phyloP scores from a whole-genome alignment of 1,140 invertebrate species.

The Nebria ingens region DNA sequence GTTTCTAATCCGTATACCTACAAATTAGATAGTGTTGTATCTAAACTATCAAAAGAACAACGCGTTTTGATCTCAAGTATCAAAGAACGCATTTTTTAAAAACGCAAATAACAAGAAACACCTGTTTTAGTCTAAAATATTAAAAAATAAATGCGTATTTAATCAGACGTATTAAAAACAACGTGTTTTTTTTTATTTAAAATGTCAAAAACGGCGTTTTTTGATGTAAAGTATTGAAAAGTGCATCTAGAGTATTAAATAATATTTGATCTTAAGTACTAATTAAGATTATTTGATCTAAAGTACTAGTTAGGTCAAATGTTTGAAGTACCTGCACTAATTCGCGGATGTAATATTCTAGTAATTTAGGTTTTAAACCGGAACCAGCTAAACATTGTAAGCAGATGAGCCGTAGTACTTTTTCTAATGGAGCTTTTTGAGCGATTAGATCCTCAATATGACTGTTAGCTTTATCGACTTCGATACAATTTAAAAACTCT shows the following conservation, averaged over 20 bases:
- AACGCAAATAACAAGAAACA: too few species aligned
- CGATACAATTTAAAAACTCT: conserved; percentile 83
- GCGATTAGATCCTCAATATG: conserved; percentile 90
- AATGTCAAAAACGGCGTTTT: too few species aligned
- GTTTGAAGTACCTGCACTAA: conserved; percentile 51
- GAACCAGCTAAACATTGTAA: conserved; percentile 79
- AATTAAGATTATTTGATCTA: neutral
- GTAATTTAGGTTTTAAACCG: conserved; percentile 78
- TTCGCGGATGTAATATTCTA: conserved; percentile 89
- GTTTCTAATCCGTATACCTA: conserved; percentile 81
- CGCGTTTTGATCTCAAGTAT: too few species aligned
- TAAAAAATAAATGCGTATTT: too few species aligned
- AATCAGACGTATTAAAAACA: too few species aligned
- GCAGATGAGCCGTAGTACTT: conserved; percentile 80
- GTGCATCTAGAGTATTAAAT: neutral
- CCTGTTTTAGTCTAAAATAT: too few species aligned
- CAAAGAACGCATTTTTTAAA: too few species aligned
- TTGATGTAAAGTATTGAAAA: conserved; percentile 2
- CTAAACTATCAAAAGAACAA: too few species aligned
- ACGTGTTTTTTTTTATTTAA: too few species aligned
- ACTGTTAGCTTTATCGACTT: conserved; percentile 76
- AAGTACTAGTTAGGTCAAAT: neutral
- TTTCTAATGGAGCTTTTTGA: conserved; percentile 66
- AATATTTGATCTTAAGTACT: neutral
- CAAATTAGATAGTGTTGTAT: too few species aligned